Evolutionary conservation across 2,797 vertebrate species (phyloP).

Genomic region (Aldrovandia affinis): DNA sequence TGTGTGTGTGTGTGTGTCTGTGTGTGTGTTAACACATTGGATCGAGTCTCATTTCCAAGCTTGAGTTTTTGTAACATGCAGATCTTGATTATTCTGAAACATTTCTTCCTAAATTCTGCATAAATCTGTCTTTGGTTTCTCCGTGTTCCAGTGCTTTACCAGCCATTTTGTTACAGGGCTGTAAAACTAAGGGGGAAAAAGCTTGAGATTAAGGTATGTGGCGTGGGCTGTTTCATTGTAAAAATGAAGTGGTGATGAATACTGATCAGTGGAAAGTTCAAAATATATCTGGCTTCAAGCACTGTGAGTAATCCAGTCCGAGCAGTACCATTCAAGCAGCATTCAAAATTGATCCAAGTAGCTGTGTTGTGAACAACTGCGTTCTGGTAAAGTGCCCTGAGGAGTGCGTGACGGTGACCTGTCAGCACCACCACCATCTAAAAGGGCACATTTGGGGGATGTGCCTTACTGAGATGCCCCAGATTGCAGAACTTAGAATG

Average conservation of each 20-base stretch:
- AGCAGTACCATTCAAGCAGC: background rate
- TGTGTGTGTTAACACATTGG: slow-evolving; percentile 54
- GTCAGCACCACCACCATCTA: background rate
- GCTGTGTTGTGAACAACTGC: background rate
- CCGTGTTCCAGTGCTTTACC: slow-evolving; percentile 48
- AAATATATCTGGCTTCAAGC: slow-evolving; percentile 47
- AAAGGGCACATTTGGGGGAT: background rate
- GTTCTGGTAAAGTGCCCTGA: background rate
- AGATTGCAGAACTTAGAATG: background rate
- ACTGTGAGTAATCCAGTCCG: background rate
- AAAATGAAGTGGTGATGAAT: slow-evolving; percentile 57
- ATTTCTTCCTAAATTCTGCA: slow-evolving; percentile 54
- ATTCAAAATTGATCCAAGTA: background rate
- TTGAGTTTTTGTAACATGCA: slow-evolving; percentile 48
- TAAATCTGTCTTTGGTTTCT: slow-evolving; percentile 62
- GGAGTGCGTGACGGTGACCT: background rate
- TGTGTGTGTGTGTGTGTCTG: slow-evolving; percentile 35
- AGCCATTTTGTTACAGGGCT: slow-evolving; percentile 50
- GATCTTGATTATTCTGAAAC: slow-evolving; percentile 60
- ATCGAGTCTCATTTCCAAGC: slow-evolving; percentile 51
- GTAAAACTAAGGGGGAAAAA: slow-evolving; percentile 49
- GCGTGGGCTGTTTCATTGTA: slow-evolving; percentile 53
- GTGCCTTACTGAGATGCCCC: too few species aligned
- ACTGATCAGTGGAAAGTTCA: slow-evolving; percentile 57
- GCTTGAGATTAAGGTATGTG: slow-evolving; percentile 56